Conservation (phyloP, 2,888 invertebrate species). For the Lochmaea crataegi region DNA sequence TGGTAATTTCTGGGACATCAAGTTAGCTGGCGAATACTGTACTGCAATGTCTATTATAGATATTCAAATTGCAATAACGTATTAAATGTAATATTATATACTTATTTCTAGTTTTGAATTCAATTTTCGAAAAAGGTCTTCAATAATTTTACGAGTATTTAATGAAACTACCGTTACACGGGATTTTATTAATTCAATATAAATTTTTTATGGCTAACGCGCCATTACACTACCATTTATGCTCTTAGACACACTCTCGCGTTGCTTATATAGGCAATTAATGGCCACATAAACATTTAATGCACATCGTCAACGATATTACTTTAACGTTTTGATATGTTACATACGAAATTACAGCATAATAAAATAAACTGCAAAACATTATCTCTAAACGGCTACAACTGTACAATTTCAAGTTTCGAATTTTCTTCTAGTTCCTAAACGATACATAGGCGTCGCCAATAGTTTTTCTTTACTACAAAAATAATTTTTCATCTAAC, state of each 20-base stretch:
- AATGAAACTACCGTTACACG: constrained; percentile 20
- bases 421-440: constrained; percentile 35
- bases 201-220: constrained; percentile 20
- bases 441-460: not conserved
- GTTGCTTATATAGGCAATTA: constrained; percentile 40
- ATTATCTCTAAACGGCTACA: constrained; percentile 56
- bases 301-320: constrained; percentile 45
- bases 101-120: not conserved
- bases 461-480: not conserved
- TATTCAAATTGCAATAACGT: too few species aligned
- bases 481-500: not conserved
- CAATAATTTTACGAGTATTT: constrained; percentile 19
- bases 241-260: constrained; percentile 25
- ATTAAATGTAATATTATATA: not conserved
- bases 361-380: constrained; percentile 55
- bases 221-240: constrained; percentile 22
- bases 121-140: not conserved
- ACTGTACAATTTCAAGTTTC: constrained; percentile 54
- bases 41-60: too few species aligned
- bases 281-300: constrained; percentile 38
- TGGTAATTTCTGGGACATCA: too few species aligned
- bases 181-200: constrained; percentile 30
- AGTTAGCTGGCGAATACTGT: too few species aligned
- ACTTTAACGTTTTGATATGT: constrained; percentile 53
- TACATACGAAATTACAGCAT: constrained; percentile 50